A percentile compares a stretch with the other conserved stretches of the same genome.
Conservation (phyloP, 1,140 invertebrate species). For the Augochlora pura region DNA sequence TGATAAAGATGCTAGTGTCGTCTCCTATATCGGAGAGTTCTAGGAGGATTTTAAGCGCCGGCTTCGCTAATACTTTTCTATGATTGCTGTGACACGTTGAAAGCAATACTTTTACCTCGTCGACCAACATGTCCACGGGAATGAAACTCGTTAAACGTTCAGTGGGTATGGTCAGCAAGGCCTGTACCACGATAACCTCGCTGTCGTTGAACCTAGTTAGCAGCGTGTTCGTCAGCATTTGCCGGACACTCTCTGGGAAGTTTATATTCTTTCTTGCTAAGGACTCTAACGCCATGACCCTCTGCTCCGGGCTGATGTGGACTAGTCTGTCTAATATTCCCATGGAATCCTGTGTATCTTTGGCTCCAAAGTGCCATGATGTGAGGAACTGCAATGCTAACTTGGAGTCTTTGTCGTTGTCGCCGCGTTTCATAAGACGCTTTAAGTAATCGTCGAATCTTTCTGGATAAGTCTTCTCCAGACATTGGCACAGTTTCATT, state of each 20-base stretch:
- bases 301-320: slow-evolving; percentile 82
- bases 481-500: slow-evolving; percentile 74
- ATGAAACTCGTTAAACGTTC: slow-evolving; percentile 67
- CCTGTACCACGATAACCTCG: slow-evolving; percentile 67
- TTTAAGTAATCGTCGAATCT: slow-evolving; percentile 83
- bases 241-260: slow-evolving; percentile 67
- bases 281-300: slow-evolving; percentile 82
- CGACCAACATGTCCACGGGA: slow-evolving; percentile 63
- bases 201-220: slow-evolving; percentile 71
- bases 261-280: slow-evolving; percentile 59
- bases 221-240: slow-evolving; percentile 67
- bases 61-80: slow-evolving; percentile 63
- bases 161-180: slow-evolving; percentile 67
- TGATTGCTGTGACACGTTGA: slow-evolving; percentile 67
- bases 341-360: slow-evolving; percentile 75
- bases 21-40: slow-evolving; percentile 68
- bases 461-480: slow-evolving; percentile 85
- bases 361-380: slow-evolving; percentile 67
- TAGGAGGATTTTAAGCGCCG: slow-evolving; percentile 73
- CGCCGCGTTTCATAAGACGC: slow-evolving; percentile 63
- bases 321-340: slow-evolving; percentile 85
- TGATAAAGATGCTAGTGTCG: slow-evolving; percentile 75
- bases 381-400: slow-evolving; percentile 70
- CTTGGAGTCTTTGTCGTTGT: slow-evolving; percentile 54
- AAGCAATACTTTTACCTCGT: slow-evolving; percentile 70